Percentiles rank a stretch among this genome's conserved stretches.
These are phyloP conservation scores for Rhinoraja longicauda DNA, from an alignment of 2,797 vertebrate species.

Conservation along the genomic window DNA sequence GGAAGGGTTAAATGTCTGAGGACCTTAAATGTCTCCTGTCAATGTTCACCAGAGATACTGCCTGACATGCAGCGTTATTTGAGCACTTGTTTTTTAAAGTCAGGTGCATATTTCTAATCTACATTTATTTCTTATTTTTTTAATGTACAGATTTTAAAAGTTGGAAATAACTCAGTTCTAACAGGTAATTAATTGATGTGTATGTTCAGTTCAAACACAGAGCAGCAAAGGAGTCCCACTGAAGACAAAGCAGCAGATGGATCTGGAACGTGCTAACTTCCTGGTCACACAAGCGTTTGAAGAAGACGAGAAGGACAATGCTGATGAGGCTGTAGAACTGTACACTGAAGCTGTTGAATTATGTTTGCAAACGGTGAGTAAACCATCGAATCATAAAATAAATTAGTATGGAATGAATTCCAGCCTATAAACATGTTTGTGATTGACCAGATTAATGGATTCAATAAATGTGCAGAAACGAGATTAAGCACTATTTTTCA, in stretches of 20 bases:
- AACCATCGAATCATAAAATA: slow-evolving; percentile 23
- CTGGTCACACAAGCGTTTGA: slow-evolving; percentile 94
- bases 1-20: too few species aligned
- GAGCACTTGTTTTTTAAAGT: too few species aligned
- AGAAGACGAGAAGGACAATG: slow-evolving; percentile 86
- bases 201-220: slow-evolving; percentile 74
- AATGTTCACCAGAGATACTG: too few species aligned
- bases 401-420: background rate
- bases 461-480: background rate
- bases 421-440: background rate
- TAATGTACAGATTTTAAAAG: background rate
- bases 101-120: background rate
- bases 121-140: background rate
- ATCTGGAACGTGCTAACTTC: slow-evolving; percentile 89
- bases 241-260: slow-evolving; percentile 88
- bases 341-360: slow-evolving; percentile 95
- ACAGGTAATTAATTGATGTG: slow-evolving; percentile 18
- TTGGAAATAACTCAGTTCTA: background rate
- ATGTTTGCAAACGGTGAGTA: slow-evolving; percentile 84
- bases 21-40: too few species aligned
- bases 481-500: slow-evolving; percentile 40
- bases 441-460: background rate
- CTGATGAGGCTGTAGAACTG: slow-evolving; percentile 85
- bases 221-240: slow-evolving; percentile 69
- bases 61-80: too few species aligned